Evolutionary conservation across 2,797 vertebrate genomes (phyloP), one percentile per base, ranked within the genome.

Genomic region (Clarias pachynema): DNA sequence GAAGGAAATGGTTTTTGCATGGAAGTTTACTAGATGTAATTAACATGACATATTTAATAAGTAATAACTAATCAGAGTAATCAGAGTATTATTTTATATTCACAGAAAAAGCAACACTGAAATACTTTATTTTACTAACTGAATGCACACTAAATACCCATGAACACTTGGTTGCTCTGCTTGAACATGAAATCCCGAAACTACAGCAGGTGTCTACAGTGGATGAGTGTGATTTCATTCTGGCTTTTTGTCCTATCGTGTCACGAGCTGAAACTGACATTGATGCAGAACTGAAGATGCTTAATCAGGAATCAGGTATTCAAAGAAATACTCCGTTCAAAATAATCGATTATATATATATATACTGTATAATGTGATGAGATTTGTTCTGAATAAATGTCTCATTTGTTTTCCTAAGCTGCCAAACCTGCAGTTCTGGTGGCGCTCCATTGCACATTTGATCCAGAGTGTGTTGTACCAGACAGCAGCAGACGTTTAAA

Each of bases 181-280:
- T 59, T 69, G 2, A 62, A 9, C 29, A 24, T n/a, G 3, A 34
- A 57, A 75, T 77, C 26, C 3, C 26, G 12, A 0, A 56, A 18
- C 49, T 57, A 18, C 53, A 57, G 56, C 1, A 59, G 26, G 44
- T 31, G 20, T 0, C 0, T 24, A 34, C 15, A 24, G 2, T 1
- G 9, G 24, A 73, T 0, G 5, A 6, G 26, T 65, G 44, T 59
- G 31, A 82, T 18, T 2, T 69, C 24, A 15, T 6, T 26, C 24
- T 87, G 9, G 18, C 44, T 78, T 82, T 85, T 72, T 57, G 44
- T 22, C 72, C 86, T 20, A 0, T 85, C 63, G 72, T 24, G 34
- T 70, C 69, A 40, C 69, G 57, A 59, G 69, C 37, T 70, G 69
- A 10, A 40, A 40, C 34, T 24, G 34, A 40, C 20, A 24, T 24